These are phyloP conservation scores for Caenorhabditis becei DNA, from an alignment of 2,888 invertebrate genomes.

Conservation along the genomic window DNA sequence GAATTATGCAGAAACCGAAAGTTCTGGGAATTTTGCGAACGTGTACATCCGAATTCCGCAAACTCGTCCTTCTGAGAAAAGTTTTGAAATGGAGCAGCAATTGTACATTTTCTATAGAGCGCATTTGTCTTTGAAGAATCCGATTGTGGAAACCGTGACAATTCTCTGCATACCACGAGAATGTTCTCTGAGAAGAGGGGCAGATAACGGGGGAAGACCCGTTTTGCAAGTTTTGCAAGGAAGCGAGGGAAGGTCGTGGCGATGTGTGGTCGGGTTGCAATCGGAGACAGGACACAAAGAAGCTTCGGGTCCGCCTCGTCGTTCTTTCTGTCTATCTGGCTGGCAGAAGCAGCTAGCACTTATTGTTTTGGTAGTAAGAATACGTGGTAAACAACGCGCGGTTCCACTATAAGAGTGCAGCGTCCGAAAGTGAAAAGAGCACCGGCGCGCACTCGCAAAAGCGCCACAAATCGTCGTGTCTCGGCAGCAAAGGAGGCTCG, in stretches of 20 bases:
- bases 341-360: background rate
- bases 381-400: background rate
- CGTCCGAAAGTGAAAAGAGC: constrained; percentile 7
- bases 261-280: background rate
- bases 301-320: background rate
- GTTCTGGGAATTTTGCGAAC: background rate
- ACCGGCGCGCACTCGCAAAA: background rate
- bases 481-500: background rate
- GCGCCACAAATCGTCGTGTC: constrained; percentile 11
- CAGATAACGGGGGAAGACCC: constrained; percentile 1
- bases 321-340: background rate
- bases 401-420: constrained; percentile 5
- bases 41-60: no score
- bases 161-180: no score
- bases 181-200: no score
- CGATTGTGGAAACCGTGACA: no score
- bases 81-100: no score
- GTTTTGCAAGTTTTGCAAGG: constrained; percentile 3
- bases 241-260: background rate
- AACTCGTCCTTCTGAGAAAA: no score
- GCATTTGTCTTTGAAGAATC: no score
- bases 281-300: background rate
- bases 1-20: background rate
- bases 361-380: constrained; percentile 1
- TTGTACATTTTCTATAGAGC: no score